Percentiles rank a stretch among this genome's conserved stretches.
Conservation (phyloP, 1,140 invertebrate species). For the Achroia grisella region DNA sequence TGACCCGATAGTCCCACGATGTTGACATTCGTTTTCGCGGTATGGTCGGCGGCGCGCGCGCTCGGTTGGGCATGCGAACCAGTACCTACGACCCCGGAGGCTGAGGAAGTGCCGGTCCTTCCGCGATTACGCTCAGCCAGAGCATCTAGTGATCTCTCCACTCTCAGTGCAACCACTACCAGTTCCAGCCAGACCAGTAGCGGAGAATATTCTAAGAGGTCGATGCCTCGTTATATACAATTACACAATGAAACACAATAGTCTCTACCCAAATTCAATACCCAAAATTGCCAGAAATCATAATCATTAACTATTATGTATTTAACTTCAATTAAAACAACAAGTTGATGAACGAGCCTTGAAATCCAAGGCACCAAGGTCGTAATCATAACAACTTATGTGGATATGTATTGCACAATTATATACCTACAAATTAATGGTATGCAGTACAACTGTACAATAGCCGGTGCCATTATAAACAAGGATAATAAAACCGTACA, state of each 20-base stretch:
- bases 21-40: slow-evolving; percentile 59
- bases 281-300: no score
- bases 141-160: slow-evolving; percentile 73
- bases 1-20: slow-evolving; percentile 47
- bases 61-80: slow-evolving; percentile 54
- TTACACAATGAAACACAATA: background rate
- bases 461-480: no score
- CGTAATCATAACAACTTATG: no score
- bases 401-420: no score
- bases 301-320: no score
- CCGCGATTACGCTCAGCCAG: slow-evolving; percentile 74
- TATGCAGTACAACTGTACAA: no score
- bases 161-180: slow-evolving; percentile 63
- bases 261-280: no score
- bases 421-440: no score
- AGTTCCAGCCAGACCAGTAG: slow-evolving; percentile 63
- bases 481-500: no score
- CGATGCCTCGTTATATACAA: slow-evolving; percentile 21
- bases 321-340: no score
- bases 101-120: slow-evolving; percentile 61
- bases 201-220: slow-evolving; percentile 61
- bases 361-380: no score
- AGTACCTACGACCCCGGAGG: slow-evolving; percentile 37
- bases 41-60: slow-evolving; percentile 59
- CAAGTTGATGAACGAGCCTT: no score